Percentiles rank a stretch among this genome's conserved stretches.
Evolutionary conservation across 2,113 vertebrate species (phyloP).

Genomic region (Parus major): DNA sequence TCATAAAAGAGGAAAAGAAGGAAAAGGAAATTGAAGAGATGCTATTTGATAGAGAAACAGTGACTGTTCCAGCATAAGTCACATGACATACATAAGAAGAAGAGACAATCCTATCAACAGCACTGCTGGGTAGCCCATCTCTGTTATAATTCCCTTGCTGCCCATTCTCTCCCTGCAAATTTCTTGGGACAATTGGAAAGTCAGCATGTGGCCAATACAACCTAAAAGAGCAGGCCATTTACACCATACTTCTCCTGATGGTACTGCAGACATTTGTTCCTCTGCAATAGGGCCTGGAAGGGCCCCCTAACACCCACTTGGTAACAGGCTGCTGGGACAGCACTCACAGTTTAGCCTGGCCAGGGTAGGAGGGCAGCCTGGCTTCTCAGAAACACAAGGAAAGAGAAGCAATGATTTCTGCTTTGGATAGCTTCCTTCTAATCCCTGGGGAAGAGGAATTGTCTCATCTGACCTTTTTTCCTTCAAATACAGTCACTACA

Average conservation of each 20-base stretch:
- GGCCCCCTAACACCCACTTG: fast-evolving
- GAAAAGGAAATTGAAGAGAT: background rate
- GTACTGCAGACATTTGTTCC: background rate
- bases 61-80: background rate
- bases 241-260: background rate
- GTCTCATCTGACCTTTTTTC: background rate
- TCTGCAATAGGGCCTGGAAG: background rate
- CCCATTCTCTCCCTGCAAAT: background rate
- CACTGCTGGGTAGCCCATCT: background rate
- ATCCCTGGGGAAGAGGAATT: background rate
- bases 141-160: background rate
- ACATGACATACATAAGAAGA: background rate
- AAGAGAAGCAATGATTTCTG: background rate
- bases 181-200: background rate
- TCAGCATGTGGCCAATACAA: background rate
- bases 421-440: background rate
- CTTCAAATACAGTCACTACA: background rate
- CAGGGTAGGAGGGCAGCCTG: background rate
- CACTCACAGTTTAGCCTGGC: background rate
- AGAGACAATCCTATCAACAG: background rate
- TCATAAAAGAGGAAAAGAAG: background rate
- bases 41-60: background rate
- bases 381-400: background rate
- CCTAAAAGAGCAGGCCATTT: background rate
- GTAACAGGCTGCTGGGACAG: background rate